Base-by-base conservation (phyloP, 2,888 invertebrate genomes). In the Euzophera pinguis region DNA sequence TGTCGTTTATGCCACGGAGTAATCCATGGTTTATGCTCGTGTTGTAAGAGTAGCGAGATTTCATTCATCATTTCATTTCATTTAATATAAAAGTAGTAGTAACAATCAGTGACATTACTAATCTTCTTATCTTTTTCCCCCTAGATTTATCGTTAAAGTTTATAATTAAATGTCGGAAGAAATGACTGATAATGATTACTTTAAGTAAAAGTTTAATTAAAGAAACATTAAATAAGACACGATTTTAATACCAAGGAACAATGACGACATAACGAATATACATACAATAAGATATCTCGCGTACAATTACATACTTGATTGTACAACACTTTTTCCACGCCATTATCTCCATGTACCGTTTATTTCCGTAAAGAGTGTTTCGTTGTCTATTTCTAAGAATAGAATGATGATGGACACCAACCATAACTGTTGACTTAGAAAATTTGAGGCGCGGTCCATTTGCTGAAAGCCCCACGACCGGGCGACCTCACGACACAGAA, bases 361-460 rank as follows among this genome's bases (percentile, higher is more conserved):
- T 34, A 17, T 51, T 43, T 43, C 42, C 35, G 17, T 35, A 37
- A 22, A 51, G 16, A 34, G 50, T 17, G 39, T 52, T 41, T 34
- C 41, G 43, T 47, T 50, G 32, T 48, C 29, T 53, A 38, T 53
- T 51, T 54, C 59, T 52, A 55, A 55, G 52, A 59, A 59, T 55
- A 59, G 43, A 35, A 47, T 52, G 49, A 52, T 60, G 57, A 56
- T 55, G 50, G 56, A 56, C 53, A 60, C 58, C 51, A 59, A 56
- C 65, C 62, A 61, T 59, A 60, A 63, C 59, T 60, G 59, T 68
- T 67, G 65, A 65, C 69, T 71, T 62, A 69, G 67, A 71, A 60
- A 74, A 76, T 67, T 72, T 62, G 58, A 75, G 83, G 84, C 62
- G 79, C 65, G 79, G 76, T 70, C 61, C 60, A 74, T 79, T 79